Evolutionary conservation across 2,797 vertebrate species (phyloP), one percentile per base, ranked within the genome.

Genomic region (Neopelma chrysocephalum): DNA sequence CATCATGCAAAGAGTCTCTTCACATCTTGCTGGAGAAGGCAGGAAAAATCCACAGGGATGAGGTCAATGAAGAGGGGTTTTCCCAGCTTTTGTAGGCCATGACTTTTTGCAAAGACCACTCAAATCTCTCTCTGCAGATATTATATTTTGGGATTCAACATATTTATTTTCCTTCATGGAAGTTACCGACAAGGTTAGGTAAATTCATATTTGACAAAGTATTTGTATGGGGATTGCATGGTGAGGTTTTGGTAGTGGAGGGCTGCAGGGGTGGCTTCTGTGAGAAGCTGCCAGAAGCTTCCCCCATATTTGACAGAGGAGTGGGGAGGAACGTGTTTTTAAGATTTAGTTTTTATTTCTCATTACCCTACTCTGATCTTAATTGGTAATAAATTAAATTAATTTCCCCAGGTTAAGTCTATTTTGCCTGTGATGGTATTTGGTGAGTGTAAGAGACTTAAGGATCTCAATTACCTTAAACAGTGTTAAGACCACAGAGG

Each of bases 261-360:
- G 40, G 40, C 10, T 42, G 29, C 40, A 23, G 25, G 5, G 15
- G 13, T 65, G 31, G 27, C 11, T 45, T 82, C 14, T 36, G 6
- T 32, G 27, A 62, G 22, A 60, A 34, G 23, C 18, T 81, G 11
- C 11, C 34, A 43, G 29, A 53, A 66, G 4, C 32, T 77, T 36
- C 18, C 9, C 29, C 5, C 8, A 5, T 43, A 21, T 61, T 5
- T 1, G 0, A 18, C 4, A 43, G 12, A 62, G 9, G 19, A 13
- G 7, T 11, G 16, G 22, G 13, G 18, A 64, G 29, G 12, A 79
- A 56, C 9, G 20, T 26, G 6, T 11, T 48, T 50, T 66, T 56
- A 47, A 66, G 25, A 34, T 26, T 58, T 16, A 45, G 2, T 11
- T 78, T 40, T n/a, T 45, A 29, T 71, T 78, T 70, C 56, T 85